phyloP scores from a whole-genome alignment of 2,888 invertebrate species.

The Brachyptera putata region DNA sequence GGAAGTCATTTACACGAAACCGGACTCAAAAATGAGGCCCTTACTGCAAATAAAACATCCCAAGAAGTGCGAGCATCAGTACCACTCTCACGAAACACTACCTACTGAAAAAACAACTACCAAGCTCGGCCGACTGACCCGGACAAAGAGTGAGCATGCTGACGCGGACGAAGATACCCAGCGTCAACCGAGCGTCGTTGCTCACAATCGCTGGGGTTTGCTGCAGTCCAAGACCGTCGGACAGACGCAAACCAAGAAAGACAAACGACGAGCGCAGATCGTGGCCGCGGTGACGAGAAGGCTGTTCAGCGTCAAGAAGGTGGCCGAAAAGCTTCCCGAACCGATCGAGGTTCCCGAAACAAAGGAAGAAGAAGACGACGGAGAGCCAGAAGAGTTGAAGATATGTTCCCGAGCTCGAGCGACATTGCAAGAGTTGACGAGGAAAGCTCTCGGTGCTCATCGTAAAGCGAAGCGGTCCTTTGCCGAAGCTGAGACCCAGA shows the following conservation, averaged over 20 bases:
- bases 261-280: constrained; percentile 51
- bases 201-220: background rate
- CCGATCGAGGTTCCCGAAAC: constrained; percentile 25
- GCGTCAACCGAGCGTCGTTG: background rate
- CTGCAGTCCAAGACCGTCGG: constrained; percentile 9
- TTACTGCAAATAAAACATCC: background rate
- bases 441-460: constrained; percentile 54
- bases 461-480: constrained; percentile 43
- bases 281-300: constrained; percentile 67
- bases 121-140: background rate
- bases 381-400: constrained; percentile 51
- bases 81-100: constrained; percentile 22
- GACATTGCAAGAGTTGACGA: constrained; percentile 55
- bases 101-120: background rate
- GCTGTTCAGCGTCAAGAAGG: constrained; percentile 49
- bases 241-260: constrained; percentile 29
- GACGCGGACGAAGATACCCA: background rate
- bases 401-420: constrained; percentile 58
- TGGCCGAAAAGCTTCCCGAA: constrained; percentile 27
- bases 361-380: constrained; percentile 33
- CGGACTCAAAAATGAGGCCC: constrained; percentile 11
- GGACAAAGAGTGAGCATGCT: background rate
- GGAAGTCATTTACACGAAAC: constrained; percentile 9
- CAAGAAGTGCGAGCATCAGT: constrained; percentile 7
- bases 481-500: constrained; percentile 56